These are phyloP conservation scores for Prinia subflava DNA, from an alignment of 2,113 vertebrate species.

Conservation along the genomic window DNA sequence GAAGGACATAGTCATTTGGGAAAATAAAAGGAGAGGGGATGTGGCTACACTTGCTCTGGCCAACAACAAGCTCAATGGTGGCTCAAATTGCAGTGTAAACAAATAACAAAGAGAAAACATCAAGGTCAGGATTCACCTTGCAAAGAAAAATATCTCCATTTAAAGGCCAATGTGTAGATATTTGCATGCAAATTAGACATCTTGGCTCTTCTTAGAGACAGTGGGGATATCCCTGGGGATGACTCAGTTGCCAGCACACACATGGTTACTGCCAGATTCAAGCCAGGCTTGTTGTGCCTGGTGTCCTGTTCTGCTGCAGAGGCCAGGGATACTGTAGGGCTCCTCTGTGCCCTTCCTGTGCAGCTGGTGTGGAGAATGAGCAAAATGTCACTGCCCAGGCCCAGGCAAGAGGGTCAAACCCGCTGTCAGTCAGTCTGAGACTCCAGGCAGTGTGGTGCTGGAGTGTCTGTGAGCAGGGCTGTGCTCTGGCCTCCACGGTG, in stretches of 20 bases:
- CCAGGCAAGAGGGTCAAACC: not conserved
- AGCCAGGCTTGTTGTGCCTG: not conserved
- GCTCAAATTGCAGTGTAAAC: not conserved
- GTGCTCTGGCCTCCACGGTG: not conserved
- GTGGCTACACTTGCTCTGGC: not conserved
- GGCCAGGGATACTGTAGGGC: not conserved
- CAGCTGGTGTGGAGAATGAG: not conserved
- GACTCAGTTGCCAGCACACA: not conserved
- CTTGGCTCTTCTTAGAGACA: rapidly evolving
- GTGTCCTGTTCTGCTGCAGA: not conserved
- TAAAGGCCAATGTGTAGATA: not conserved
- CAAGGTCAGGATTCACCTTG: not conserved
- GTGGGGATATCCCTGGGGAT: too few species aligned
- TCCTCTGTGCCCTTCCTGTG: not conserved
- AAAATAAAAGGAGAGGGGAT: not conserved
- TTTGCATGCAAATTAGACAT: not conserved
- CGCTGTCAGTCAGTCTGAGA: not conserved
- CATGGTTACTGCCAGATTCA: not conserved
- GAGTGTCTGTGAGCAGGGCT: too few species aligned
- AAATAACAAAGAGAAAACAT: not conserved
- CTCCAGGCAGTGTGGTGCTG: not conserved
- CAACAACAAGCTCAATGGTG: not conserved
- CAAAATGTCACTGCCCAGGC: not conserved
- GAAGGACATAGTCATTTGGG: not conserved
- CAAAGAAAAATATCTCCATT: not conserved